Evolutionary conservation across 2,888 invertebrate species (phyloP).

Genomic region (Pharmacophagus antenor): DNA sequence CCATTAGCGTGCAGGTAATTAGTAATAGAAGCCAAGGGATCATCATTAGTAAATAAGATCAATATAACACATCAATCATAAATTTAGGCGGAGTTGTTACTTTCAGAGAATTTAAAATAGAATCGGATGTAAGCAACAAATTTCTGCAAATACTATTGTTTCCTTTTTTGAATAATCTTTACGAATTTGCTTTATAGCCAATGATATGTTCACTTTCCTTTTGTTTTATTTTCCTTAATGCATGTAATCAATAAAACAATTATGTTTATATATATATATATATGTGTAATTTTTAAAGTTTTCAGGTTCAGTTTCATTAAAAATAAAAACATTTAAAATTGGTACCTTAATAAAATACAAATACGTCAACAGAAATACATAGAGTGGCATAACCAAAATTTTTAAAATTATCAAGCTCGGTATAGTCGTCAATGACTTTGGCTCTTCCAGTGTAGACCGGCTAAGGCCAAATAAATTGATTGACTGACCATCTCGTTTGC

Average conservation of each 20-base stretch:
- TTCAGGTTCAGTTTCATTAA: neutral
- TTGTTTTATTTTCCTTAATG: no score
- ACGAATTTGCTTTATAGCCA: neutral
- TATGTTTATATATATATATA: no score
- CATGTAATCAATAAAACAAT: no score
- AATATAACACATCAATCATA: conserved; percentile 17
- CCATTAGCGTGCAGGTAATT: neutral
- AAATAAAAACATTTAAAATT: neutral
- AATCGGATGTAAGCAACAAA: conserved; percentile 22
- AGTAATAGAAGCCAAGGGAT: conserved; percentile 10
- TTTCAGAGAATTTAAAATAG: conserved; percentile 23
- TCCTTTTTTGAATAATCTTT: conserved; percentile 14
- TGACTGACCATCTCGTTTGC: conserved; percentile 35
- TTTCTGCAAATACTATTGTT: conserved; percentile 24
- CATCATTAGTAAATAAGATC: conserved; percentile 17
- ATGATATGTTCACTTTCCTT: neutral
- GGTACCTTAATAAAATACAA: no score
- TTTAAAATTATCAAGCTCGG: conserved; percentile 5
- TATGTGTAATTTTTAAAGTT: no score
- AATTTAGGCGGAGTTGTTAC: conserved; percentile 19
- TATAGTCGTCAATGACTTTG: conserved; percentile 4
- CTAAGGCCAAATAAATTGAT: conserved; percentile 48
- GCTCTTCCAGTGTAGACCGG: conserved; percentile 34
- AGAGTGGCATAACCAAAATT: conserved; percentile 6
- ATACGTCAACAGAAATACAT: neutral